Base-by-base conservation (phyloP, 2,888 invertebrate species). In the Perizoma affinitatum region DNA sequence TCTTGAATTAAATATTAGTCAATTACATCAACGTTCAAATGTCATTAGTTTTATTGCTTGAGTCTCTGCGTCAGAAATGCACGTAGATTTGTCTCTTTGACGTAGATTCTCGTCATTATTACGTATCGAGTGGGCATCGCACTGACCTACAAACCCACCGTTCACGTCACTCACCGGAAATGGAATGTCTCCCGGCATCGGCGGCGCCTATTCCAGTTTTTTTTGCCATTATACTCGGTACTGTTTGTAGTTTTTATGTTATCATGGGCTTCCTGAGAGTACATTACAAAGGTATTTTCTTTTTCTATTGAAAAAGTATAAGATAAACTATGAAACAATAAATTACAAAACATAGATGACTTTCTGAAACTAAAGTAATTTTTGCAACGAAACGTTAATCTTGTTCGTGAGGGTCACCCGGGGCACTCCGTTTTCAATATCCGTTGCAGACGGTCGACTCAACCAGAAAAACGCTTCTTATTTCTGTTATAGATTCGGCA, bases 101-200 rank as follows among this genome's bases (percentile, higher is more conserved):
- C n/a, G n/a, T n/a, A n/a, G n/a, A 43, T 10, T 5, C 6, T 6
- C 10, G 22, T 41, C n/a, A 50, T 41, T 41, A 41, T 46, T 10
- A 11, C 11, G 41, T 54, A 49, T 49, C 35, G 34, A 50, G 48
- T 66, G 59, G 52, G 33, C 43, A 38, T 11, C 45, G 48, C 48
- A 50, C 43, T 55, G 62, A 58, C 58, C 58, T 51, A 55, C 43
- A 54, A 51, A 38, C 38, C 45, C 7, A 38, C 38, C 7, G 38
- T 38, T 7, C 40, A 22, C 54, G 43, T 45, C 54, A 35, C 47
- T 54, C 42, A 9, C 58, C 54, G 62, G 62, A 63, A 63, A 63
- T 63, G 51, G 47, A 58, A 63, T 48, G 62, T 58, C 62, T 50
- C 50, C 46, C 34, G 53, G 54, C 61, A 9, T 10, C 45, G 33